Conservation (phyloP, 1,140 invertebrate species). For the Delia radicum region DNA sequence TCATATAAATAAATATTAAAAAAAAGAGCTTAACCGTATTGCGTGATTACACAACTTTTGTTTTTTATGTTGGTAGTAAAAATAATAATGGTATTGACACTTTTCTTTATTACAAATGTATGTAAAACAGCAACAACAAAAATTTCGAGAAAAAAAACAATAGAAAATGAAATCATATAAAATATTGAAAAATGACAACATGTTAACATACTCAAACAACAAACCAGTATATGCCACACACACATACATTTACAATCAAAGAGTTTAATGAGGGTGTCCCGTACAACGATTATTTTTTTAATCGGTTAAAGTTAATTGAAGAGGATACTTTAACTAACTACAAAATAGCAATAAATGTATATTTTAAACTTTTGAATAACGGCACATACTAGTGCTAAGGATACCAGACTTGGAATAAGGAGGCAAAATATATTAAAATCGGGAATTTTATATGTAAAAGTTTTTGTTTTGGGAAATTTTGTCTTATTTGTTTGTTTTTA, state of each 20-base stretch:
- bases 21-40: not conserved
- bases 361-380: no score
- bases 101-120: conserved; percentile 3
- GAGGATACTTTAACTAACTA: no score
- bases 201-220: not conserved
- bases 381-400: no score
- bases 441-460: no score
- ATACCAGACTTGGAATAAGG: no score
- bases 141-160: not conserved
- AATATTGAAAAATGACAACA: conserved; percentile 14
- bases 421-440: no score
- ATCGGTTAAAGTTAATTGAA: no score
- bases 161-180: not conserved
- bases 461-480: no score
- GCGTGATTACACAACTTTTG: not conserved
- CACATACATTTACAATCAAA: not conserved
- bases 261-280: not conserved
- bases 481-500: no score
- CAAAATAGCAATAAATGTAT: no score
- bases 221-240: no score
- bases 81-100: conserved; percentile 18
- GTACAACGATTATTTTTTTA: no score
- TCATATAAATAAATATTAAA: not conserved
- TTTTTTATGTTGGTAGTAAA: not conserved
- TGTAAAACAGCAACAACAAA: conserved; percentile 2